Evolutionary conservation across 2,888 invertebrate genomes (phyloP).

Genomic region (Pheosia gnoma): DNA sequence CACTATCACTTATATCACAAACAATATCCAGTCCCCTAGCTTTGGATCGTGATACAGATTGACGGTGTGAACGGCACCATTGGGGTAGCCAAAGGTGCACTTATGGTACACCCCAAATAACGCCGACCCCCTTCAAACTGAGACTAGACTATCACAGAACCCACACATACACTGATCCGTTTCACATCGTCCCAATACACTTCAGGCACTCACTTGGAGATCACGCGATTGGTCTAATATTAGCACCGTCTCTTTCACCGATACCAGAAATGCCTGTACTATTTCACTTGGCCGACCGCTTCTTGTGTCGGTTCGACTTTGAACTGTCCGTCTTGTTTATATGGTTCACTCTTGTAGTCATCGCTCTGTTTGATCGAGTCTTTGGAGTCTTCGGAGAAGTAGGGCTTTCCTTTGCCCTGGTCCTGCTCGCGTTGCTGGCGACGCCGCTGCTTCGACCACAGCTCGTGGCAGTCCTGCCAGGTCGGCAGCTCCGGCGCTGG

Average conservation of each 20-base stretch:
- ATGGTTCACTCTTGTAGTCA: constrained; percentile 60
- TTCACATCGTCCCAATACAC: constrained; percentile 23
- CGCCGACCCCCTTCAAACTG: constrained; percentile 7
- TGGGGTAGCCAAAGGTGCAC: too few species aligned
- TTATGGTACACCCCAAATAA: too few species aligned
- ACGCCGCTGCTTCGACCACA: constrained; percentile 99
- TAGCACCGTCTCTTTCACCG: constrained; percentile 54
- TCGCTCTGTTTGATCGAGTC: constrained; percentile 34
- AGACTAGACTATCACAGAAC: constrained; percentile 42
- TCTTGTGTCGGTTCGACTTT: constrained; percentile 62
- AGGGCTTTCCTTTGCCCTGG: constrained; percentile 64
- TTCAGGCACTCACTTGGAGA: constrained; percentile 24
- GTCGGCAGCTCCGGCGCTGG: constrained; percentile 93
- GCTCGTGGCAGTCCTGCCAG: constrained; percentile 99
- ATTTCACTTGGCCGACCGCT: constrained; percentile 70
- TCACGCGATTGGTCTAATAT: constrained; percentile 48
- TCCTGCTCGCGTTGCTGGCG: constrained; percentile 92
- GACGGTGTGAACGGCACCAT: too few species aligned
- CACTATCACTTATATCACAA: too few species aligned
- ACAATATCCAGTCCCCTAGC: too few species aligned
- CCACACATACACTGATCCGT: constrained; percentile 16
- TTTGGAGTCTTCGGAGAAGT: constrained; percentile 47
- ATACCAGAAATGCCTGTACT: constrained; percentile 57
- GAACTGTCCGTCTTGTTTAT: constrained; percentile 56
- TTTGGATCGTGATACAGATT: too few species aligned